Evolutionary conservation across 2,888 invertebrate species (phyloP).

Genomic region (Chrysina gloriosa): DNA sequence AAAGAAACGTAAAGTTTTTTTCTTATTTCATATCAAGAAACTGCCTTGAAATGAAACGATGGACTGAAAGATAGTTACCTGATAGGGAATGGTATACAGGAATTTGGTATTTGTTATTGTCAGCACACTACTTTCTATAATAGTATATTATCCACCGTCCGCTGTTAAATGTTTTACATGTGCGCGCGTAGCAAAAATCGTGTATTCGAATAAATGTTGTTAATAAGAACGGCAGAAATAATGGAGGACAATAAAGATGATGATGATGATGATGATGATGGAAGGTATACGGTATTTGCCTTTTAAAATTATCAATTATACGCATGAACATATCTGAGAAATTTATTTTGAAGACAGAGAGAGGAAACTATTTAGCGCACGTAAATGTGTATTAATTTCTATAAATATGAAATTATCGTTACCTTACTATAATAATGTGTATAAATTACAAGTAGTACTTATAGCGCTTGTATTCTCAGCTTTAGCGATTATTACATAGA

Average conservation of each 20-base stretch:
- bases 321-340: slow-evolving; percentile 14
- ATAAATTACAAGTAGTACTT: not conserved
- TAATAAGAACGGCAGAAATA: slow-evolving; percentile 41
- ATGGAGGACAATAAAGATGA: slow-evolving; percentile 40
- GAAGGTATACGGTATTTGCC: too few relatives aligned
- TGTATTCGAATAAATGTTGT: slow-evolving; percentile 3
- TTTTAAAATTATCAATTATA: slow-evolving; percentile 16
- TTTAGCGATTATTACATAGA: not conserved
- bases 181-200: slow-evolving; percentile 5
- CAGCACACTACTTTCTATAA: slow-evolving; percentile 45
- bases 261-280: slow-evolving; percentile 21
- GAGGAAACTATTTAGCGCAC: too few relatives aligned
- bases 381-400: too few relatives aligned
- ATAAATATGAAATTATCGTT: too few relatives aligned
- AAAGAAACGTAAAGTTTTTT: slow-evolving; percentile 31
- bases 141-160: slow-evolving; percentile 46
- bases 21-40: slow-evolving; percentile 56
- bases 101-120: slow-evolving; percentile 34
- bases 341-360: not conserved
- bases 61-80: slow-evolving; percentile 59
- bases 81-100: slow-evolving; percentile 52
- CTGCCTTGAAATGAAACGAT: slow-evolving; percentile 57
- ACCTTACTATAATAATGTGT: not conserved
- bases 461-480: not conserved
- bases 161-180: slow-evolving; percentile 36